Base-by-base conservation (phyloP, 1,140 invertebrate genomes). In the Drosophila ogumai region DNA sequence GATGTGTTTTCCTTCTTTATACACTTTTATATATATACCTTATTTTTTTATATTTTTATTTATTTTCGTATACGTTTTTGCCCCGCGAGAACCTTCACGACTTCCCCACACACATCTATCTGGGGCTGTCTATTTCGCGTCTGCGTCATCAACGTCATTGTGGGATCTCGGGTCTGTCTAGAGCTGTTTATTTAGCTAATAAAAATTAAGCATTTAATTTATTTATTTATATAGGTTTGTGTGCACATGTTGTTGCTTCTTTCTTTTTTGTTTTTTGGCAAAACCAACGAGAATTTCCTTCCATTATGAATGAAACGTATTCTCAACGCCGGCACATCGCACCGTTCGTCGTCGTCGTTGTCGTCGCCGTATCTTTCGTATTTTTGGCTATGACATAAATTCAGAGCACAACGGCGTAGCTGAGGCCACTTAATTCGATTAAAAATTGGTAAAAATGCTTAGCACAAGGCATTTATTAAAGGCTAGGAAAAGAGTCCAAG, bases 331-430 rank as follows among this genome's bases (percentile, higher is more conserved):
- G 50, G 19, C 44, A n/a, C n/a, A n/a, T n/a, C n/a, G n/a, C n/a
- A 22, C 19, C 43, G 43, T 9, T 15, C 13, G 44, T 2, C 8
- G 22, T 52, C n/a, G 49, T 52, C 12, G 49, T 13, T 2, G 32
- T 41, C 13, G 36, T 34, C 36, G 38, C 10, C 38, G 44, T 55
- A 46, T 68, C 60, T 28, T 49, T 55, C 36, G 58, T 87, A 87
- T 87, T 86, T 87, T 87, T 88, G 77, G 85, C 84, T 84, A 87
- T 87, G 84, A 87, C 84, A 87, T 88, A 87, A 88, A 87, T 76
- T 69, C 63, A 41, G 63, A 54, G 31, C 66, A 49, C 17, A 58
- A 12, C 55, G n/a, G 22, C 56, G 17, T 19, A 40, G 58, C 49
- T 38, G 49, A 50, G 58, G 58, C 72, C 72, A 75, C 58, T 75